Evolutionary conservation across 1,140 invertebrate genomes (phyloP), one percentile per base, ranked within the genome.

Genomic region (Brevipalpus yothersi): DNA sequence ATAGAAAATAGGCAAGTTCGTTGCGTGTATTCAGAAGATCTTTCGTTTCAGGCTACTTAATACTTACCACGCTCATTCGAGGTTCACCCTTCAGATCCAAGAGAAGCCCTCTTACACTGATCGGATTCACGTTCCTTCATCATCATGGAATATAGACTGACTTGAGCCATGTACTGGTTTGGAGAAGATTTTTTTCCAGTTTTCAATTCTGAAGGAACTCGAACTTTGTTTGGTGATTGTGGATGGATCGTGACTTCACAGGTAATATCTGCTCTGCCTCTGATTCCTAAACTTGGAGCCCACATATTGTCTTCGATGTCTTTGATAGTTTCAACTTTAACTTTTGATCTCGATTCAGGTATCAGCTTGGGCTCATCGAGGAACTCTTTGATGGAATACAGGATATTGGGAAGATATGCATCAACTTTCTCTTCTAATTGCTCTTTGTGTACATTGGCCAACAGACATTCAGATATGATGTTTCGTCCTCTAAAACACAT

Each of bases 261-360:
- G 3, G 84, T 86, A 0, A 87, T 76, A 73, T 93, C 89, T 60
- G 93, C 79, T 73, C 93, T 95, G 56, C 90, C 91, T 71, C 94
- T 94, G 0, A 94, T 67, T 2, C 92, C 92, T 67, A 88, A 75
- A 63, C 80, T 76, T 0, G 89, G 87, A 61, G 83, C 80, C 82
- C 87, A 93, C 56, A 94, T 76, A 70, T 86, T 92, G 70, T 95
- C 90, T 74, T 96, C 91, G 61, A 94, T 91, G 67, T 93, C 90
- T 53, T 77, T 67, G 51, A 95, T 77, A 49, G 47, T n/a, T 7
- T n/a, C 47, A 15, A 49, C 47, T 49, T 49, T 49, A 5, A 49
- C 15, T 49, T 15, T 8, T 7, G 15, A 17, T 8, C 5, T 8
- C 15, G 15, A 17, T n/a, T 49, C 47, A 15, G n/a, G n/a, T n/a